These are phyloP conservation scores for Tipula lateralis DNA, from an alignment of 2,888 invertebrate genomes.

Conservation along the genomic window DNA sequence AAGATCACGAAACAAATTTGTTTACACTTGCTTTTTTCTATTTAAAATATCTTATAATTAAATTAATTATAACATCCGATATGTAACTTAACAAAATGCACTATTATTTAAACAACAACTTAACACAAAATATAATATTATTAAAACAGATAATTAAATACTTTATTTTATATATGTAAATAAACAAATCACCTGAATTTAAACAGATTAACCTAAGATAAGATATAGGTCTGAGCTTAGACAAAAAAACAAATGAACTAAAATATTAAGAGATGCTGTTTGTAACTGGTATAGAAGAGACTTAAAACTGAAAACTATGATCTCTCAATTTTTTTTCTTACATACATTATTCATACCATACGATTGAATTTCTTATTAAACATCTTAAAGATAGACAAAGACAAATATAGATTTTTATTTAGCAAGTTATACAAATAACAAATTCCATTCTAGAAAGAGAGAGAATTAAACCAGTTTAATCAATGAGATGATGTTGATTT, in stretches of 20 bases:
- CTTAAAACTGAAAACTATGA: neutral
- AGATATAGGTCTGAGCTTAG: neutral
- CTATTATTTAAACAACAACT: neutral
- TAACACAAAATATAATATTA: neutral
- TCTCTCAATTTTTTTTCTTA: neutral
- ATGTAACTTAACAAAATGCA: neutral
- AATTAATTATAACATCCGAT: neutral
- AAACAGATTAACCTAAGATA: neutral
- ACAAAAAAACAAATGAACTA: neutral
- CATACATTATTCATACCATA: neutral
- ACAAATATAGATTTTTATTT: neutral
- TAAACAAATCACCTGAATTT: constrained; percentile 11
- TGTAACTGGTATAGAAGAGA: neutral
- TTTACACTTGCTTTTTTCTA: neutral
- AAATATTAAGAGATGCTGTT: constrained; percentile 3
- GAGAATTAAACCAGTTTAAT: neutral
- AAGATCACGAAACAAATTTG: neutral
- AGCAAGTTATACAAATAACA: neutral
- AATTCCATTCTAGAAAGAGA: neutral
- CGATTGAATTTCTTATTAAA: neutral
- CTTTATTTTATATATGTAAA: neutral
- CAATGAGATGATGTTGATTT: neutral
- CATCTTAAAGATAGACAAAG: neutral
- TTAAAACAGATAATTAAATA: neutral
- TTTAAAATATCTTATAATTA: neutral